Base-by-base conservation (phyloP, 2,797 vertebrate species). In the Peromyscus eremicus region DNA sequence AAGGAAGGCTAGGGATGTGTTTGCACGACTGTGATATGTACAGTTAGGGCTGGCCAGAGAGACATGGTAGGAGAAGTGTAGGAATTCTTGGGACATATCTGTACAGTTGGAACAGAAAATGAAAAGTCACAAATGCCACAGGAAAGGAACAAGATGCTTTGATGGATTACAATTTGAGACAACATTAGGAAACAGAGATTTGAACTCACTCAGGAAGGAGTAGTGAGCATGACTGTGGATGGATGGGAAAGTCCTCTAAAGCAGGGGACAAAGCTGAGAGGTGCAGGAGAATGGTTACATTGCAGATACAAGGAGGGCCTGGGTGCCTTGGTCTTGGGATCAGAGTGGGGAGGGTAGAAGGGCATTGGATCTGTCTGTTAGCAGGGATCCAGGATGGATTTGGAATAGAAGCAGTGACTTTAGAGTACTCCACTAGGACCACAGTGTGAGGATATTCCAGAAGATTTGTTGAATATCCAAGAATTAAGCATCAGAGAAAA, bases 271-370 rank as follows among this genome's bases (percentile, higher is more conserved):
- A 34, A 70, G 8, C 4, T 4, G 14, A 29, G 49, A 34, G 23
- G 12, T 16, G 0, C 1, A 64, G 29, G 52, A 32, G 12, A 37
- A 40, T 81, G 60, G 7, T 49, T n/a, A 3, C 0, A 1, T 34
- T 46, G 75, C 32, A 14, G 75, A 13, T 55, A 23, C 5, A 34
- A 75, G 52, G 34, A 70, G 57, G 11, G 0, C 0, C 75, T 14
- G 6, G 46, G 13, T 16, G 2, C 21, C 9, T 43, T 49, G 76
- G 23, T 16, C 17, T 29, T 46, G 7, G 11, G 7, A 2, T 19
- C 16, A 70, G 0, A 0, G 6, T 34, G 0, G 57, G 16, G 16
- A 68, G 25, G 46, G 2, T 32, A 7, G 66, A 81, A 21, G 12
- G 37, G 7, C 23, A 23, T 52, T 80, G 49, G 12, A 17, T 75